A percentile compares a stretch with the other conserved stretches of the same genome.
Conservation (phyloP, 2,797 vertebrate genomes). For the Sparidentex hasta region DNA sequence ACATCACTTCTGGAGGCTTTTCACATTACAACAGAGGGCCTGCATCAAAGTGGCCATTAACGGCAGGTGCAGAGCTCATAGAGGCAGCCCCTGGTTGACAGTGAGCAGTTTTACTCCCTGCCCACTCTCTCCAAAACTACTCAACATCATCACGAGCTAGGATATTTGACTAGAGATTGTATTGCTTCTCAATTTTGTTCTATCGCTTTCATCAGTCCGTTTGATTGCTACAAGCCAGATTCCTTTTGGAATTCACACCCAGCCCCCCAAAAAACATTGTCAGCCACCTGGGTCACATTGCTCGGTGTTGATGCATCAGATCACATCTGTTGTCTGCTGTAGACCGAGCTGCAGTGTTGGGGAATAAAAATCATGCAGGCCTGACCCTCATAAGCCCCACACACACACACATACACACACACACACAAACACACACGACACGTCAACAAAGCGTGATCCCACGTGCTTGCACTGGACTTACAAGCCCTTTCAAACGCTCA, state of each 20-base stretch:
- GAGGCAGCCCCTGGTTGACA: constrained; percentile 11
- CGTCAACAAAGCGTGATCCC: background rate
- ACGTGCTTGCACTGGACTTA: constrained; percentile 24
- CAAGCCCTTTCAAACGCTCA: constrained; percentile 24
- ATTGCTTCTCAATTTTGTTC: constrained; percentile 47
- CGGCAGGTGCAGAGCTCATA: constrained; percentile 27
- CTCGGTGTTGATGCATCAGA: constrained; percentile 35
- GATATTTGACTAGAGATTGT: constrained; percentile 55
- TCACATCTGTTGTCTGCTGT: constrained; percentile 55
- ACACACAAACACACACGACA: background rate
- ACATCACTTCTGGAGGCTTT: background rate
- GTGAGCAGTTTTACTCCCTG: constrained; percentile 24
- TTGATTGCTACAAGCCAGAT: constrained; percentile 60
- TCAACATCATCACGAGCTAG: constrained; percentile 40
- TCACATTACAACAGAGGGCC: background rate
- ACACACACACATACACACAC: background rate
- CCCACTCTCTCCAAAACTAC: constrained; percentile 31
- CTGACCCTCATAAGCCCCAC: constrained; percentile 23
- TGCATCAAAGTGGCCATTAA: constrained; percentile 37
- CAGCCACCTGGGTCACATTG: constrained; percentile 59
- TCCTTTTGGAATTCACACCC: constrained; percentile 58
- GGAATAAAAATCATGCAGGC: constrained; percentile 4
- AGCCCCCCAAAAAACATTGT: constrained; percentile 22
- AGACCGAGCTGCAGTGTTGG: constrained; percentile 24
- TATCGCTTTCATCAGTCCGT: constrained; percentile 49